Evolutionary conservation across 2,888 invertebrate genomes (phyloP).

Genomic region (Lepidochrysops patricia): DNA sequence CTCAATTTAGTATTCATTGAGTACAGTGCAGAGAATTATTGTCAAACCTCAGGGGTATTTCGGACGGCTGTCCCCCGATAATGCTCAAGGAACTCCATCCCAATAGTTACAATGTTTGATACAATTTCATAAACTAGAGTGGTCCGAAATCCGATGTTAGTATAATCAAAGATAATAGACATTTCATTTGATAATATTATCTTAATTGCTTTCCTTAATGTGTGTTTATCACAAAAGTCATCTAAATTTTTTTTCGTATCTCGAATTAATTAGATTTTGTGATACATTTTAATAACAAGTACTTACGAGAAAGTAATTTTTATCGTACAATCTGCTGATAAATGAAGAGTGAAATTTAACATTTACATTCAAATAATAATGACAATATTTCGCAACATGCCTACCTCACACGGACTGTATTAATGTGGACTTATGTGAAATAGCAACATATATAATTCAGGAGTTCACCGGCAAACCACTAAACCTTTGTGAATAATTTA

Average conservation of each 20-base stretch:
- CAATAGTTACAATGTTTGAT: constrained; percentile 23
- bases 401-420: constrained; percentile 33
- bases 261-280: too few relatives aligned
- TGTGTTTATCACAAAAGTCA: too few relatives aligned
- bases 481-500: constrained; percentile 70
- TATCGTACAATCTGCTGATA: not conserved
- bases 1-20: constrained; percentile 65
- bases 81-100: constrained; percentile 21
- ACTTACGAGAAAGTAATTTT: too few relatives aligned
- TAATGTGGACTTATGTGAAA: constrained; percentile 45
- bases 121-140: constrained; percentile 9
- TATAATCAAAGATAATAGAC: not conserved
- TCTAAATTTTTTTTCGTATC: too few relatives aligned
- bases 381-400: not conserved
- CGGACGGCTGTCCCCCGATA: constrained; percentile 33
- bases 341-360: not conserved
- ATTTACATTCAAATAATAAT: not conserved
- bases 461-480: constrained; percentile 46
- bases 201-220: not conserved
- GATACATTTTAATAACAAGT: not conserved
- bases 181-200: not conserved
- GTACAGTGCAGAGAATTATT: constrained; percentile 63
- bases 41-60: constrained; percentile 63
- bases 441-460: constrained; percentile 65
- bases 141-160: not conserved